A percentile compares a stretch with the other conserved stretches of the same genome.
Evolutionary conservation across 2,797 vertebrate species (phyloP).

Genomic region (Pangasius larnaudii): DNA sequence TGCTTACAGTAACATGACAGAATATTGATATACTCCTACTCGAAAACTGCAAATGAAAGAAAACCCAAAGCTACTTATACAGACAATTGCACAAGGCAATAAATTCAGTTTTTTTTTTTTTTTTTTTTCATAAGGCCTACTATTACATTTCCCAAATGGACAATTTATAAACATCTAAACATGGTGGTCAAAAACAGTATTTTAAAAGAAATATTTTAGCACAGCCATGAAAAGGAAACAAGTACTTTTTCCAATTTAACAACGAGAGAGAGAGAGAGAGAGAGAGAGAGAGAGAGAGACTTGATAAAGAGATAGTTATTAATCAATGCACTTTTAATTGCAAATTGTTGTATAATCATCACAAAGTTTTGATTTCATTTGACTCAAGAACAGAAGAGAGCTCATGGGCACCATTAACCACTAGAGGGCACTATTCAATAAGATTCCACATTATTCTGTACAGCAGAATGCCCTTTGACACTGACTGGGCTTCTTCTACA

Average conservation of each 20-base stretch:
- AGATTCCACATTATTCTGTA: conserved; percentile 45
- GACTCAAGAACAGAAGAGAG: conserved; percentile 10
- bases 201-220: conserved; percentile 60
- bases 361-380: background rate
- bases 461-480: conserved; percentile 43
- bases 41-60: conserved; percentile 57
- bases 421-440: conserved; percentile 71
- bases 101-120: conserved; percentile 46
- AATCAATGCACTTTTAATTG: background rate
- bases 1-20: conserved; percentile 73
- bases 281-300: background rate
- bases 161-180: conserved; percentile 66
- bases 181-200: conserved; percentile 65
- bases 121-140: conserved; percentile 60
- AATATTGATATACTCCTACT: conserved; percentile 66
- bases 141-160: conserved; percentile 69
- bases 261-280: background rate
- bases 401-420: conserved; percentile 67
- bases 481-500: conserved; percentile 67
- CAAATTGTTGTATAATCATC: conserved; percentile 25
- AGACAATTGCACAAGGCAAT: conserved; percentile 65
- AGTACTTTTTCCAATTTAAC: background rate
- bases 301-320: background rate
- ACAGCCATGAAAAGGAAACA: background rate
- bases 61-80: conserved; percentile 63